These are phyloP conservation scores for Diplodus sargus DNA, from an alignment of 2,797 vertebrate species.

Conservation along the genomic window DNA sequence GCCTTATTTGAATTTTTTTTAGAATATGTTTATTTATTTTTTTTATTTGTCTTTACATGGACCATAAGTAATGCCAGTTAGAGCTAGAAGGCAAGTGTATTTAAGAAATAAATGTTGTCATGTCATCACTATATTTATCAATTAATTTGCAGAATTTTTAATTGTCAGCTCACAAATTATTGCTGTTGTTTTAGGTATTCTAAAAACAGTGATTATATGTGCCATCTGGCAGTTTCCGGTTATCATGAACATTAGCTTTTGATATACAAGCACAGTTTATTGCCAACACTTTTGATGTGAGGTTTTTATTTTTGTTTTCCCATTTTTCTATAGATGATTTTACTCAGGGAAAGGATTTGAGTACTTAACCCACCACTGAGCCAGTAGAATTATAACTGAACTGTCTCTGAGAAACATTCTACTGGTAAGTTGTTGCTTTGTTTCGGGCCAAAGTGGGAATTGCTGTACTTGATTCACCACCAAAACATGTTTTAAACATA, in stretches of 20 bases:
- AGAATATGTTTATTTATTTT: neutral
- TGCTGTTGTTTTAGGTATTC: neutral
- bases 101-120: neutral
- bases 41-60: neutral
- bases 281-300: neutral
- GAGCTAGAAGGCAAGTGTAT: neutral
- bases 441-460: neutral
- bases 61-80: neutral
- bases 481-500: slow-evolving; percentile 21
- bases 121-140: neutral
- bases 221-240: neutral
- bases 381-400: neutral
- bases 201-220: neutral
- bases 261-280: neutral
- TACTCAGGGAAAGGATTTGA: neutral
- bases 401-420: no score
- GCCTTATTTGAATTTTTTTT: neutral
- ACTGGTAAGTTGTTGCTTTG: neutral
- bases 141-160: neutral
- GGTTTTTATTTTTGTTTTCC: neutral
- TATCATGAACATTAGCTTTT: neutral
- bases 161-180: neutral
- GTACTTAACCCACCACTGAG: neutral
- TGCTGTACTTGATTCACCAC: neutral
- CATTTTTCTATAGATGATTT: neutral